Evolutionary conservation across 2,797 vertebrate species (phyloP).

Genomic region (Sebastes flavidus): DNA sequence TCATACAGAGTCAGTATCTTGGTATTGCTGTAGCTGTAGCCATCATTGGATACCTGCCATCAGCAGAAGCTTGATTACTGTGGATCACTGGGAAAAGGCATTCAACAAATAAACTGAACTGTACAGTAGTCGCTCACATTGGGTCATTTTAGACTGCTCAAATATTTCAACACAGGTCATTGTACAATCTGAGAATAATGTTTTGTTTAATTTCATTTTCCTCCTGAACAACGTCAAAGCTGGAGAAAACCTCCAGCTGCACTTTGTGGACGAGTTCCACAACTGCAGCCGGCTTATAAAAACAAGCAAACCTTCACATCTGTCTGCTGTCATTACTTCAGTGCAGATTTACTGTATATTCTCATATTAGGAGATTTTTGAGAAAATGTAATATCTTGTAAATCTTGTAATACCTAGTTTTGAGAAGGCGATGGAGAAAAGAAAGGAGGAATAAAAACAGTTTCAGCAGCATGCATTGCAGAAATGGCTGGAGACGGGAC

Average conservation of each 20-base stretch:
- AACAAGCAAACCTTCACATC: not conserved
- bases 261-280: not conserved
- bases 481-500: not conserved
- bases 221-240: not conserved
- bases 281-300: not conserved
- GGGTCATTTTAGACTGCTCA: not conserved
- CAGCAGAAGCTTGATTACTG: constrained; percentile 26
- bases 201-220: not conserved
- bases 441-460: not conserved
- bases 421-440: not conserved
- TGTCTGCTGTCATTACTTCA: not conserved
- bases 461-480: not conserved
- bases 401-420: not conserved
- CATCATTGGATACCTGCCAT: constrained; percentile 91
- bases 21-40: constrained; percentile 89
- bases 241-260: constrained; percentile 10
- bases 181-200: not conserved
- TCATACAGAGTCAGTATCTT: constrained; percentile 88
- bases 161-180: not conserved
- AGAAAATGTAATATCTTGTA: not conserved
- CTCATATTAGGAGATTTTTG: not conserved
- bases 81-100: constrained; percentile 1
- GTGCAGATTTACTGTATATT: not conserved
- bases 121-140: not conserved
- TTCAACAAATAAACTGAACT: constrained; percentile 1